Evolutionary conservation across 2,888 invertebrate species (phyloP).

Genomic region (Drosophila dives): DNA sequence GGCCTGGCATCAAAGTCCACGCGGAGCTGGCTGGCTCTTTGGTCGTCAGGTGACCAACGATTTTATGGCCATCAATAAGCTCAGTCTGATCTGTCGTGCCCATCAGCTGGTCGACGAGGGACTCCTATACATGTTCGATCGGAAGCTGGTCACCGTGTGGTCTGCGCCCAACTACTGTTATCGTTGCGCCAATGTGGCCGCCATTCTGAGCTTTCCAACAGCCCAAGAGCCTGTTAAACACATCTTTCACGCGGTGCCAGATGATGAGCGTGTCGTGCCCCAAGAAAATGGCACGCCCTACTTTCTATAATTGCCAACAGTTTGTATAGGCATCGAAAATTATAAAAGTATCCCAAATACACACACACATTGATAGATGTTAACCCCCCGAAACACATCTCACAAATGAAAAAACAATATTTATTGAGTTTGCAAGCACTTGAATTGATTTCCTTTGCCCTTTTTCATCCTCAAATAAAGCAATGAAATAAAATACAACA

Average conservation of each 20-base stretch:
- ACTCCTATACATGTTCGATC: constrained; percentile 98
- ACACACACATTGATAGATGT: background rate
- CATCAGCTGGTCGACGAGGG: constrained; percentile 99
- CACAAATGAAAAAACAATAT: constrained; percentile 12
- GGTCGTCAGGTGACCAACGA: constrained; percentile 96
- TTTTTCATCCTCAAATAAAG: background rate
- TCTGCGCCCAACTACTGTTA: constrained; percentile 99
- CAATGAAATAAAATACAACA: background rate
- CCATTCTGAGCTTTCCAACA: constrained; percentile 94
- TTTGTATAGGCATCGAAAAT: background rate
- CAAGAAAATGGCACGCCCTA: constrained; percentile 97
- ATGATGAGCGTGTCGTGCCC: constrained; percentile 96
- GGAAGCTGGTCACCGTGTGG: constrained; percentile 98
- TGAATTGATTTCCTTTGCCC: background rate
- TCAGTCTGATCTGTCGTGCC: constrained; percentile 97
- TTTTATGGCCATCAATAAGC: constrained; percentile 96
- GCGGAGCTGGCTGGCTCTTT: constrained; percentile 99
- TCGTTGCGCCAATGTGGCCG: constrained; percentile 98
- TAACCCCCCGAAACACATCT: background rate
- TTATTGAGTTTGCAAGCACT: constrained; percentile 4
- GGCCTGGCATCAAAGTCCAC: constrained; percentile 95
- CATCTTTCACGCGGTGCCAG: constrained; percentile 97
- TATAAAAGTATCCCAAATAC: background rate
- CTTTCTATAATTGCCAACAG: constrained; percentile 89
- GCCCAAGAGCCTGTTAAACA: constrained; percentile 91